Percentiles rank a stretch among this genome's conserved stretches.
These are phyloP conservation scores for Paedocypris sp. DNA, from an alignment of 2,113 vertebrate genomes.

Conservation along the genomic window DNA sequence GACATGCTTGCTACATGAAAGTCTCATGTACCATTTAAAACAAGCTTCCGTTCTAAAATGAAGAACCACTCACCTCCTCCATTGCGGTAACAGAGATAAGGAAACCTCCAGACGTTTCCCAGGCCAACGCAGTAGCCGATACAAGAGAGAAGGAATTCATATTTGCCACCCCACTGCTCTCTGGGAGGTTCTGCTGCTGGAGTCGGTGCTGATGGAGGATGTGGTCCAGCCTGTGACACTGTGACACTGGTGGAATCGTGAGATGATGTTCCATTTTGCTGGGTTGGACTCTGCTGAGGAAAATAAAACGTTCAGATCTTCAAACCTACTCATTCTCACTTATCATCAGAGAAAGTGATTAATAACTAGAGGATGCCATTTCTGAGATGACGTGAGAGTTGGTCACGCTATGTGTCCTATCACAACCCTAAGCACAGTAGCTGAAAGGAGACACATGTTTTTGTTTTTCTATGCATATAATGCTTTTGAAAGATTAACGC, in stretches of 20 bases:
- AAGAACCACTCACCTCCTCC: slow-evolving; percentile 65
- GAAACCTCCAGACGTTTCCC: slow-evolving; percentile 72
- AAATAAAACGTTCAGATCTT: background rate
- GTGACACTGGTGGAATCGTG: slow-evolving; percentile 28
- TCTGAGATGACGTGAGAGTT: too few relatives aligned
- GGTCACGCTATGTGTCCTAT: too few relatives aligned
- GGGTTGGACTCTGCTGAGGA: slow-evolving; percentile 38
- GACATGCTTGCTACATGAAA: too few relatives aligned
- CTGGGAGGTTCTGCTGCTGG: background rate
- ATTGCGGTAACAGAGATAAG: slow-evolving; percentile 73
- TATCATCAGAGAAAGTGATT: too few relatives aligned
- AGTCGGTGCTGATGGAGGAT: background rate
- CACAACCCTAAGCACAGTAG: too few relatives aligned
- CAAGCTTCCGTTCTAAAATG: too few relatives aligned
- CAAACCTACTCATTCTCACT: too few relatives aligned
- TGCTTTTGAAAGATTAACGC: too few relatives aligned
- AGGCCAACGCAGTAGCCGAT: slow-evolving; percentile 71
- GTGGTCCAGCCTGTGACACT: slow-evolving; percentile 26
- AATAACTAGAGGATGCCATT: too few relatives aligned
- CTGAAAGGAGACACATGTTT: too few relatives aligned
- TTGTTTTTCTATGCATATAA: too few relatives aligned
- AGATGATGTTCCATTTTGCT: slow-evolving; percentile 42
- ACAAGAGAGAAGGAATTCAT: slow-evolving; percentile 72
- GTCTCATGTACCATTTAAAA: too few relatives aligned
- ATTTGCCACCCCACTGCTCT: slow-evolving; percentile 66